These are phyloP conservation scores for Furcifer pardalis DNA, from an alignment of 2,797 vertebrate genomes.

Conservation along the genomic window DNA sequence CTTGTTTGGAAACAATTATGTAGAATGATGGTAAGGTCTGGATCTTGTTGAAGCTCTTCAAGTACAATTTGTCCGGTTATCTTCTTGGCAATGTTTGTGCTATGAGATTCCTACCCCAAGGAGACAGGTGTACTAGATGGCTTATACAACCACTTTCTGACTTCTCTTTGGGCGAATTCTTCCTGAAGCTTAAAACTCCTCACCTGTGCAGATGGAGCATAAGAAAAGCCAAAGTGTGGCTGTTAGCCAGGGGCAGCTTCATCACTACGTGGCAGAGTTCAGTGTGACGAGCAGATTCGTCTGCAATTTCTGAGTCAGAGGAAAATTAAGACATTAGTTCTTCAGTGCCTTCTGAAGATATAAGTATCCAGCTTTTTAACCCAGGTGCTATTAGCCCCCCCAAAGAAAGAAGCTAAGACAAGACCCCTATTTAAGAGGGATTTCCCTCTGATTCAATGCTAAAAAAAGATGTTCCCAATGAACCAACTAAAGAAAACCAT, in stretches of 20 bases:
- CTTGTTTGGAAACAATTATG: not conserved
- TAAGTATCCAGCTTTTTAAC: not conserved
- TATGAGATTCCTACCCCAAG: not conserved
- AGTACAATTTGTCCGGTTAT: not conserved
- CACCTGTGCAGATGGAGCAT: slow-evolving; percentile 88
- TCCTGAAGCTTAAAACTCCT: slow-evolving; percentile 6
- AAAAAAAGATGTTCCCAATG: not conserved
- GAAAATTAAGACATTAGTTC: rapidly evolving
- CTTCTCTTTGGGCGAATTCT: not conserved
- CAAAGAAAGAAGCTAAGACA: not conserved
- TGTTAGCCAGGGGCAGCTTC: slow-evolving; percentile 81
- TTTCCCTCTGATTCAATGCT: not conserved
- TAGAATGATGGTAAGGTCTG: not conserved
- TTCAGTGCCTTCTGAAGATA: not conserved
- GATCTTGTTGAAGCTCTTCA: not conserved
- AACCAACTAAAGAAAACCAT: not conserved
- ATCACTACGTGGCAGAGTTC: slow-evolving; percentile 72
- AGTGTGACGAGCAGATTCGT: slow-evolving; percentile 69
- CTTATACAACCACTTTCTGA: not conserved
- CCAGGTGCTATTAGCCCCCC: no score
- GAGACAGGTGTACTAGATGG: not conserved
- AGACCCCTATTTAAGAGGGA: not conserved
- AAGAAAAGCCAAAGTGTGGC: slow-evolving; percentile 85
- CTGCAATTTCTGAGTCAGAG: slow-evolving; percentile 71
- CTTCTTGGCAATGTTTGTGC: not conserved